Evolutionary conservation across 2,797 vertebrate genomes (phyloP).

Genomic region (Lemur catta): DNA sequence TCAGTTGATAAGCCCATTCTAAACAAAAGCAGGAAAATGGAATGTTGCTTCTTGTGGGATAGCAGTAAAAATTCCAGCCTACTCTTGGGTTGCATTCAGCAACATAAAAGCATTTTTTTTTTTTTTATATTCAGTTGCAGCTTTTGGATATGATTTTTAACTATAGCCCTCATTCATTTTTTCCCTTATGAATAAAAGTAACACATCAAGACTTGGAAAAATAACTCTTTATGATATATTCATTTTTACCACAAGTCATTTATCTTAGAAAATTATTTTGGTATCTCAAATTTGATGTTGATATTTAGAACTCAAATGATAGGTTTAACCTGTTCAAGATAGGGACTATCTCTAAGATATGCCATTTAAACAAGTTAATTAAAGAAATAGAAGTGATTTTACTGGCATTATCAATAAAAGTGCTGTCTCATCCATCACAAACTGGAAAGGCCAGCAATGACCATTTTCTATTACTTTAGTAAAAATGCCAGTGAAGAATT

Average conservation of each 20-base stretch:
- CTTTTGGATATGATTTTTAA: background rate
- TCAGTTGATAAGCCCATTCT: background rate
- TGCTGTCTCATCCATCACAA: background rate
- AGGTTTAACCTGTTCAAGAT: background rate
- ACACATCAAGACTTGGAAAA: background rate
- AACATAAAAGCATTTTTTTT: background rate
- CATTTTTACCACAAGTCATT: background rate
- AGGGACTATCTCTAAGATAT: background rate
- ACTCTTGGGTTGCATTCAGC: background rate
- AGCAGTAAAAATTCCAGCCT: background rate
- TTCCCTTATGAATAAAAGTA: background rate
- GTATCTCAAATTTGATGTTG: slow-evolving; percentile 7
- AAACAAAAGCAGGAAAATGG: background rate
- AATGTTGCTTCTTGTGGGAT: background rate
- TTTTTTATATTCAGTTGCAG: background rate
- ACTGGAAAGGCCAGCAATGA: background rate
- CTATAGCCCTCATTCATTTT: background rate
- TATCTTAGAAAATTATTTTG: background rate
- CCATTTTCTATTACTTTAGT: background rate
- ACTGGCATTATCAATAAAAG: background rate
- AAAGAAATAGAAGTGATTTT: background rate
- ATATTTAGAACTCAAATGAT: background rate
- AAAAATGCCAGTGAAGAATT: too few relatives aligned
- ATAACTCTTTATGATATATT: background rate
- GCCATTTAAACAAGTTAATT: background rate